Evolutionary conservation across 1,140 invertebrate genomes (phyloP), one percentile per base, ranked within the genome.

Genomic region (Delia radicum): DNA sequence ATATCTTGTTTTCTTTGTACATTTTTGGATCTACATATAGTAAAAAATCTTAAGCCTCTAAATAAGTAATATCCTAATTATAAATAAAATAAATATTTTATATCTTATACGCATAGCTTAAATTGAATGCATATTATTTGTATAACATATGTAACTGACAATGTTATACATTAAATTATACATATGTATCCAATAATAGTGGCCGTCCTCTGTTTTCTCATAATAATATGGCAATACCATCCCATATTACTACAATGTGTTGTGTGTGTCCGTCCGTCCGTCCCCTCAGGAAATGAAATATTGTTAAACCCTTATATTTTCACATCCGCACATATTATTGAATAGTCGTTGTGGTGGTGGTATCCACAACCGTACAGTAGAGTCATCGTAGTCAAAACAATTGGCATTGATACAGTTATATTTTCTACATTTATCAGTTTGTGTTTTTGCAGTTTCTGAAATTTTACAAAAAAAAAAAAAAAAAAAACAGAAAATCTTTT

Each of bases 111-210:
- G n/a, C n/a, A n/a, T n/a, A n/a, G n/a, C n/a, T n/a, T n/a, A n/a
- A n/a, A n/a, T n/a, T n/a, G n/a, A n/a, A n/a, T n/a, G n/a, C n/a
- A n/a, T n/a, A n/a, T n/a, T n/a, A n/a, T n/a, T n/a, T 12, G 62
- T 12, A 33, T 18, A 69, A 69, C 65, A 69, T 37, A 33, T 69
- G 65, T 69, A 37, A 69, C 29, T 24, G 65, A 69, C 29, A 33
- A 24, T 33, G 29, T 69, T 69, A 33, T 33, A 69, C 13, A 69
- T 21, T 21, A 69, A 33, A 21, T 31, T 37, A n/a, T 69, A 37
- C 48, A 55, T 26, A 63, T 63, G 24, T 63, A 27, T n/a, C 24
- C 10, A 42, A 42, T 42, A 42, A 42, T 42, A 42, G n/a, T 42
- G 12, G n/a, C 12, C n/a, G 37, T 13, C 37, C 1, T 42, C n/a